Percentiles rank a stretch among this genome's conserved stretches.
These are phyloP conservation scores for Osmerus eperlanus DNA, from an alignment of 2,113 vertebrate species.

Conservation along the genomic window DNA sequence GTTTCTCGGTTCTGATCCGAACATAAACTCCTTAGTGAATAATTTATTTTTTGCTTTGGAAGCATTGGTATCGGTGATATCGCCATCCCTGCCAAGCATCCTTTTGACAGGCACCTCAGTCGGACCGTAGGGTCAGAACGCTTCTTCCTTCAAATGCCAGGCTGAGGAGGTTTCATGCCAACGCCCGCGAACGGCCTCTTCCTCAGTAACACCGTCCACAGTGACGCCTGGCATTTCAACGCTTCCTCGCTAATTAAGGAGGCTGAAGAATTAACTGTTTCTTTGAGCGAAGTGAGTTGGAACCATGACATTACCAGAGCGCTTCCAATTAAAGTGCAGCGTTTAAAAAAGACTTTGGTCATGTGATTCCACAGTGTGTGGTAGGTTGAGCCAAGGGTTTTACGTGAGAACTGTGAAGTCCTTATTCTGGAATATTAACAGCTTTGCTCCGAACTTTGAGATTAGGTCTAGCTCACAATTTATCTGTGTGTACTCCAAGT, in stretches of 20 bases:
- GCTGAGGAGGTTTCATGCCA: no score
- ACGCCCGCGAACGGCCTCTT: background rate
- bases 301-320: slow-evolving; percentile 56
- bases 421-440: background rate
- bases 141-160: no score
- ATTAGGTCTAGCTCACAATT: no score
- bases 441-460: background rate
- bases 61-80: slow-evolving; percentile 31
- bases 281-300: slow-evolving; percentile 45
- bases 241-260: slow-evolving; percentile 64
- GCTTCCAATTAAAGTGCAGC: slow-evolving; percentile 64
- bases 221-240: slow-evolving; percentile 66
- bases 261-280: slow-evolving; percentile 42
- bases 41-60: slow-evolving; percentile 49
- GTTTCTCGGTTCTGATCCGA: no score
- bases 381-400: background rate
- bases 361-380: slow-evolving; percentile 3
- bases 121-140: background rate
- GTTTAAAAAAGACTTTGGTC: slow-evolving; percentile 42
- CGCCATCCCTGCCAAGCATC: slow-evolving; percentile 48
- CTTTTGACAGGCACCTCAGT: slow-evolving; percentile 17
- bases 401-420: no score
- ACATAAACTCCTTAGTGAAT: slow-evolving; percentile 6
- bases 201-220: slow-evolving; percentile 54
- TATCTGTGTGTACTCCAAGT: no score